phyloP scores from a whole-genome alignment of 2,113 vertebrate genomes.

The Grus americana region DNA sequence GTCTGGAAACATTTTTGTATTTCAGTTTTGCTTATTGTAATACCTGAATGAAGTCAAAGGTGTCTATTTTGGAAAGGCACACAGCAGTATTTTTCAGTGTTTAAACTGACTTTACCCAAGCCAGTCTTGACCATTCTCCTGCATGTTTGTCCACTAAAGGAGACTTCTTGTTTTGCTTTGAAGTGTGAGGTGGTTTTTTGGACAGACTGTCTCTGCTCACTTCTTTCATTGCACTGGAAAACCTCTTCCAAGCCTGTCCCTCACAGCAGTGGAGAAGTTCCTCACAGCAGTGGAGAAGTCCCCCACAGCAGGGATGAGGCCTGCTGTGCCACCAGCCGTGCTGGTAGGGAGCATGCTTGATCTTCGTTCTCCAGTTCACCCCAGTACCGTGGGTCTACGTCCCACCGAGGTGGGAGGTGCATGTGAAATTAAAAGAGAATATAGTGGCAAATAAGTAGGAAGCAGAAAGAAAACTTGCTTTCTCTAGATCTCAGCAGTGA shows the following conservation, averaged over 20 bases:
- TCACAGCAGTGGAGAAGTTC: background rate
- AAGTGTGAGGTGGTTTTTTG: rapidly evolving
- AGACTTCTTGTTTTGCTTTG: background rate
- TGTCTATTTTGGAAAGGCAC: background rate
- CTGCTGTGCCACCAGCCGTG: rapidly evolving
- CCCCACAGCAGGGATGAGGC: background rate
- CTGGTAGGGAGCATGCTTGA: background rate
- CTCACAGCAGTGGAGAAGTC: background rate
- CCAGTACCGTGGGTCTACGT: background rate
- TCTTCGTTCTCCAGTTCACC: background rate
- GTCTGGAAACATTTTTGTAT: background rate
- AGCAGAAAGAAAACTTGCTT: background rate
- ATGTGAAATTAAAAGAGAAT: background rate
- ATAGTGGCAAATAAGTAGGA: background rate
- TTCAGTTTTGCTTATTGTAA: background rate
- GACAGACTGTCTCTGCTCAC: background rate
- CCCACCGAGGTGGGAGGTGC: background rate
- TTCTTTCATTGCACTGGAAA: background rate
- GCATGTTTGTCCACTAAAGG: background rate
- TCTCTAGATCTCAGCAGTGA: background rate
- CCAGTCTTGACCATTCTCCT: background rate
- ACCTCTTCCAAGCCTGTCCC: background rate
- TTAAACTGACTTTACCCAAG: background rate
- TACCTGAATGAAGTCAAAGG: background rate
- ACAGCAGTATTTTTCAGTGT: background rate